Evolutionary conservation across 1,140 invertebrate species (phyloP), one percentile per base, ranked within the genome.

Genomic region (Brevipalpus yothersi): DNA sequence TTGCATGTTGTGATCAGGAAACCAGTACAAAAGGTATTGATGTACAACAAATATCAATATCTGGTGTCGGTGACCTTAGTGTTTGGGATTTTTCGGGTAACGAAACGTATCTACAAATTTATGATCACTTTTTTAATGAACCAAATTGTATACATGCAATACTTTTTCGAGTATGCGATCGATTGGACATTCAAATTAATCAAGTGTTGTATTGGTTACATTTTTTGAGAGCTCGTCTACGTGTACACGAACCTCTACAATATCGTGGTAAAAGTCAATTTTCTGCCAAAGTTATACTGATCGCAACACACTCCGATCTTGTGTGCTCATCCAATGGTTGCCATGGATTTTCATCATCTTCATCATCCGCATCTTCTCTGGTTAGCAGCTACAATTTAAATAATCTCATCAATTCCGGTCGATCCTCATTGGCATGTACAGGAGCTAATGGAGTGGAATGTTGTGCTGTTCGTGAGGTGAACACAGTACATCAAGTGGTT

Each of bases 71-170:
- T 40, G 79, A 83, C 60, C 68, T 82, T 23, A 80, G 78, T 42
- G 74, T 86, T 41, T 87, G 83, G 83, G 84, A 87, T 68, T 84
- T 87, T 67, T 84, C 82, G 31, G 84, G 84, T 1, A 80, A 84
- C 66, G 81, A 85, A 67, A 79, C 79, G 23, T 88, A 84, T 71
- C 78, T 83, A 69, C 75, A 80, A 59, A 72, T 81, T 41, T 88
- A 86, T 69, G 83, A 87, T 69, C 79, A 83, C 65, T 81, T 83
- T 65, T 75, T 85, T 41, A 81, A 79, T 19, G 40, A 58, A 43
- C 73, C 75, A 39, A 77, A 78, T 65, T 78, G 79, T 66, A 70
- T 84, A 47, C 79, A 86, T 66, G 70, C 82, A 9, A 76, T 88
- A 63, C 74, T 84, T n/a, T 83, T 84, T 69, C 82, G 76, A 69